Base-by-base conservation (phyloP, 2,888 invertebrate genomes). In the Tholera decimalis region DNA sequence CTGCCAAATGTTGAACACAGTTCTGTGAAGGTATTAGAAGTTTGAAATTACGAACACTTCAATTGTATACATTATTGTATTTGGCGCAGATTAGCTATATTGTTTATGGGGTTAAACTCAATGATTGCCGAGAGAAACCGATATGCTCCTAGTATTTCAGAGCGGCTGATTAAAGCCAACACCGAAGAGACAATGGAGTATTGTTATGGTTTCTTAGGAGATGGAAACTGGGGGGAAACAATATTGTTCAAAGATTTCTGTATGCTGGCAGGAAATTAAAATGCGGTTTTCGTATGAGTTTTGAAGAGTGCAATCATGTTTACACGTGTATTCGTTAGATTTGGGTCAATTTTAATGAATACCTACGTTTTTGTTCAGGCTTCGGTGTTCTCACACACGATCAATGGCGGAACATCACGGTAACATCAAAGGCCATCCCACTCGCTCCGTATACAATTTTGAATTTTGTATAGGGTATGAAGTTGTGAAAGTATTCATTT, bases 121-220 rank as follows among this genome's bases (percentile, higher is more conserved):
- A 18, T 11, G 70, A 33, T 47, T 7, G 26, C n/a, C 5, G n/a
- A 18, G 22, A 44, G 49, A 58, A 58, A 55, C 37, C 18, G 41
- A 43, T 60, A 56, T 8, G 43, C 41, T 39, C 35, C 47, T 41
- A 37, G 49, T 56, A 54, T 68, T 59, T 59, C 30, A 51, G 55
- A 43, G 59, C 47, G 49, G 50, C 59, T 65, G 65, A 71, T 80
- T 67, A 62, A 55, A 47, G 37, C 20, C 43, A 66, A 69, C 63
- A 72, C 70, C 71, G 68, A 77, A 73, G 70, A 82, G 69, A 85
- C 85, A 84, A 87, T 84, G 74, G 73, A 22, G 55, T 76, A 80
- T 86, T 88, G 81, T 86, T 80, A 71, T 70, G 49, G 24, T 55
- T 63, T 47, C 54, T 33, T 18, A 24, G 22, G 24, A 37, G 46